Conservation (phyloP, 2,888 invertebrate species). For the Drosophila mettleri region DNA sequence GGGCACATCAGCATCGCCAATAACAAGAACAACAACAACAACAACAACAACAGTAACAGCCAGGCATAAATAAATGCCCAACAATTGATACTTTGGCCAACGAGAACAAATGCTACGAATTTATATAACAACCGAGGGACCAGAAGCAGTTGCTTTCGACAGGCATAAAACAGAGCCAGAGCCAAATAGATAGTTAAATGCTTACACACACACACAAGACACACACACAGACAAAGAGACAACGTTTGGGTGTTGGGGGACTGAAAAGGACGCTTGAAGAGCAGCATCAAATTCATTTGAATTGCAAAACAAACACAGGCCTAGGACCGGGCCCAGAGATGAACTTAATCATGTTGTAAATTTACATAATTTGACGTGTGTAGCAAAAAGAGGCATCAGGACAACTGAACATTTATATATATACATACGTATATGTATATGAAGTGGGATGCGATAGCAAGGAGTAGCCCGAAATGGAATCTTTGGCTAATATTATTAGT, state of each 20-base stretch:
- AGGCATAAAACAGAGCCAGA: slow-evolving; percentile 25
- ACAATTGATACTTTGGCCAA: slow-evolving; percentile 71
- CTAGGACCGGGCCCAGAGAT: slow-evolving; percentile 40
- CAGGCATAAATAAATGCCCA: slow-evolving; percentile 71
- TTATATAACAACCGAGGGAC: slow-evolving; percentile 40
- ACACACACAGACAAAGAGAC: slow-evolving; percentile 16
- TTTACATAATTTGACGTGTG: slow-evolving; percentile 75
- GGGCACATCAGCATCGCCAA: slow-evolving; percentile 27
- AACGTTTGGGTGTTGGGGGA: slow-evolving; percentile 13
- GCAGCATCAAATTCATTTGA: slow-evolving; percentile 73
- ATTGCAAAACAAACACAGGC: slow-evolving; percentile 75
- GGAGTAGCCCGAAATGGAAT: slow-evolving; percentile 9
- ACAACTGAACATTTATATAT: slow-evolving; percentile 27
- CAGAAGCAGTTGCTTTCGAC: slow-evolving; percentile 8
- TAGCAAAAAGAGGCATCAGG: slow-evolving; percentile 34
- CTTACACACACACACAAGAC: slow-evolving; percentile 39
- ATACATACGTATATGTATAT: slow-evolving; percentile 7
- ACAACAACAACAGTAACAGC: slow-evolving; percentile 37
- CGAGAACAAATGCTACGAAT: slow-evolving; percentile 61
- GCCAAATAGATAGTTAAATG: slow-evolving; percentile 61
- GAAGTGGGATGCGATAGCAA: slow-evolving; percentile 4
- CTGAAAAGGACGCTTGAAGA: slow-evolving; percentile 11
- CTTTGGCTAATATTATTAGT: slow-evolving; percentile 31
- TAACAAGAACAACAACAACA: slow-evolving; percentile 34
- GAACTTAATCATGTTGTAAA: slow-evolving; percentile 80